Evolutionary conservation across 1,140 invertebrate genomes (phyloP).

Genomic region (Chironomus striatipennis): DNA sequence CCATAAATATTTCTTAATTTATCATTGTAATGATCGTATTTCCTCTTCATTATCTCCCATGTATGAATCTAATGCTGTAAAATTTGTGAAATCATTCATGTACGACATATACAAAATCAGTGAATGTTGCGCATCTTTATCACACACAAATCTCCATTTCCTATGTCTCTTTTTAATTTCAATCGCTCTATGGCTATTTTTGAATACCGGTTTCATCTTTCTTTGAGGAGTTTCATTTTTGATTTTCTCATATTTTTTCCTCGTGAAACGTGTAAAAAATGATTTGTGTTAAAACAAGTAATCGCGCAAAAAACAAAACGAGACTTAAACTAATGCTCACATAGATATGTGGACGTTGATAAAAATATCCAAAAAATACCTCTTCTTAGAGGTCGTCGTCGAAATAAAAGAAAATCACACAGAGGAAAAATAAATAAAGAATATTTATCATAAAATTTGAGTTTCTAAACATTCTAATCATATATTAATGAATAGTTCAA

Average conservation of each 20-base stretch:
- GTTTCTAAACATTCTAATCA: no score
- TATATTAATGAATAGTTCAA: no score
- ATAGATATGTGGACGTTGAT: background rate
- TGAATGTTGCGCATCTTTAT: background rate
- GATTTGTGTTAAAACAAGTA: background rate
- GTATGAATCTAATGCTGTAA: background rate
- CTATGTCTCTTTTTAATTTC: background rate
- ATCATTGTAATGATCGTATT: no score
- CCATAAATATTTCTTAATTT: no score
- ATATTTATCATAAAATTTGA: no score
- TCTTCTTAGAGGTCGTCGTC: background rate
- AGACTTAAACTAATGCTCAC: background rate
- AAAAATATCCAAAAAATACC: background rate
- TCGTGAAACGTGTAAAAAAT: slow-evolving; percentile 1
- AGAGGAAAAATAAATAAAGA: no score
- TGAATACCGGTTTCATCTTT: slow-evolving; percentile 4
- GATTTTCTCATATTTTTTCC: background rate
- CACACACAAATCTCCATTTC: background rate
- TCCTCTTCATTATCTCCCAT: background rate
- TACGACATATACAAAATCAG: background rate
- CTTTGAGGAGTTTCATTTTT: background rate
- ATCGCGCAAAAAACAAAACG: background rate
- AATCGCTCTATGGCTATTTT: background rate
- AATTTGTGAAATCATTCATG: background rate
- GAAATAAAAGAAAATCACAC: no score